Conservation (phyloP, 2,797 vertebrate species). For the Malurus leucopterus region DNA sequence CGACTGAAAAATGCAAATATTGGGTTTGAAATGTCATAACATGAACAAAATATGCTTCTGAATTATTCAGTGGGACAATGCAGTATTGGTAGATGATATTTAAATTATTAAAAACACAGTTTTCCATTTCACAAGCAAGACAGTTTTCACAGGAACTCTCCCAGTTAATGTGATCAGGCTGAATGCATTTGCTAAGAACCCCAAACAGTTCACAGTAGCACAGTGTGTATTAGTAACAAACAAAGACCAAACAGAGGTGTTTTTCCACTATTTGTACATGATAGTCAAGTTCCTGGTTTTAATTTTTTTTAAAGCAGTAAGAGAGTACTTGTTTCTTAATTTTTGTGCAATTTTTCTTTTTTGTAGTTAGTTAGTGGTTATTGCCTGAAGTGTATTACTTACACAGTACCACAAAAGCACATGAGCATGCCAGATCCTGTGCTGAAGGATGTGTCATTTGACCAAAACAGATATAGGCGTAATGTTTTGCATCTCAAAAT, state of each 20-base stretch:
- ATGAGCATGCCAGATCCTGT: background rate
- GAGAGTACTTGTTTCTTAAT: background rate
- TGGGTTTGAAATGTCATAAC: conserved; percentile 39
- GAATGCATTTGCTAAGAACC: conserved; percentile 5
- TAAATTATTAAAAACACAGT: conserved; percentile 19
- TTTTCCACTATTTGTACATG: background rate
- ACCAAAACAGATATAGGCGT: background rate
- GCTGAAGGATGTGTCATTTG: background rate
- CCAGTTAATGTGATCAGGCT: background rate
- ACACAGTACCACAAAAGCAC: background rate
- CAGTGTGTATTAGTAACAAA: background rate
- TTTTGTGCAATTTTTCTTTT: background rate
- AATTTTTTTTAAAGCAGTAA: background rate
- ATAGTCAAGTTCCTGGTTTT: background rate
- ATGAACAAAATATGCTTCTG: background rate
- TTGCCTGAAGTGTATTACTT: background rate
- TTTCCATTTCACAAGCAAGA: conserved; percentile 25
- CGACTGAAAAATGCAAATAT: conserved; percentile 30
- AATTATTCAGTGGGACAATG: conserved; percentile 17
- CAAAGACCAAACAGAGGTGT: background rate
- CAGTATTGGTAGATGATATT: background rate
- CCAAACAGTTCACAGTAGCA: background rate
- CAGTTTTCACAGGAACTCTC: conserved; percentile 33
- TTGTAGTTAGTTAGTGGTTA: background rate
- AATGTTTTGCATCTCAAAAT: background rate